A percentile compares a stretch with the other conserved stretches of the same genome.
Conservation (phyloP, 2,888 invertebrate species). For the Cephus sareptanus region DNA sequence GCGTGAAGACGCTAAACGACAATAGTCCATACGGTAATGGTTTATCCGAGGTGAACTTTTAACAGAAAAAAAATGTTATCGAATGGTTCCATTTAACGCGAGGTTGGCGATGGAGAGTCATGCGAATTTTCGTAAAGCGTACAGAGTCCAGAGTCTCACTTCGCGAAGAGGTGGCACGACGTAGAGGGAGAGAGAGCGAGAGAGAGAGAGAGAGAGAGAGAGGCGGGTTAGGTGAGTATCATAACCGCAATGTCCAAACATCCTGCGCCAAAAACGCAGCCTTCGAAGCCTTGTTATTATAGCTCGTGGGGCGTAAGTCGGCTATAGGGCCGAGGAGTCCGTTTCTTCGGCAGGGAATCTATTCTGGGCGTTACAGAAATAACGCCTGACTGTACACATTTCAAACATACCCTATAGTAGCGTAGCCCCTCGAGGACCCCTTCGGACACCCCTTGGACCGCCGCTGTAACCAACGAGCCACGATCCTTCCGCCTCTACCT, state of each 20-base stretch:
- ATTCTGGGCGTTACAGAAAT: constrained; percentile 48
- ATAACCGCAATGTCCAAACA: constrained; percentile 26
- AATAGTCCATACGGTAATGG: background rate
- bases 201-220: no score
- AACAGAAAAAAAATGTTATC: background rate
- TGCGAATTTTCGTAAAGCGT: background rate
- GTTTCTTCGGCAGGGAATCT: constrained; percentile 27
- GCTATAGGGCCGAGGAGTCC: constrained; percentile 39
- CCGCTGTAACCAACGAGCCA: background rate
- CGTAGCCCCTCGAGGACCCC: constrained; percentile 1
- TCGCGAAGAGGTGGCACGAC: background rate
- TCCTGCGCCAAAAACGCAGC: constrained; percentile 28
- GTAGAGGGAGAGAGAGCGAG: background rate
- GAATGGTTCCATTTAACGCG: background rate
- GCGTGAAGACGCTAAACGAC: background rate
- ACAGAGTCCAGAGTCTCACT: no score
- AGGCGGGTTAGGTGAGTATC: background rate
- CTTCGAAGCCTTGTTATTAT: constrained; percentile 36
- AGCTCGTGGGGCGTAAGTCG: constrained; percentile 32
- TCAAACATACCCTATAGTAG: constrained; percentile 6
- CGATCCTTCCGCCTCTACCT: constrained; percentile 5
- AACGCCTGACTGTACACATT: constrained; percentile 46
- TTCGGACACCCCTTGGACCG: background rate
- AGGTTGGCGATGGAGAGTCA: background rate
- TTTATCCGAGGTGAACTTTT: background rate